A percentile compares a stretch with the other conserved stretches of the same genome.
These are phyloP conservation scores for Diglossa cyanea DNA, from an alignment of 2,797 vertebrate genomes.

Conservation along the genomic window DNA sequence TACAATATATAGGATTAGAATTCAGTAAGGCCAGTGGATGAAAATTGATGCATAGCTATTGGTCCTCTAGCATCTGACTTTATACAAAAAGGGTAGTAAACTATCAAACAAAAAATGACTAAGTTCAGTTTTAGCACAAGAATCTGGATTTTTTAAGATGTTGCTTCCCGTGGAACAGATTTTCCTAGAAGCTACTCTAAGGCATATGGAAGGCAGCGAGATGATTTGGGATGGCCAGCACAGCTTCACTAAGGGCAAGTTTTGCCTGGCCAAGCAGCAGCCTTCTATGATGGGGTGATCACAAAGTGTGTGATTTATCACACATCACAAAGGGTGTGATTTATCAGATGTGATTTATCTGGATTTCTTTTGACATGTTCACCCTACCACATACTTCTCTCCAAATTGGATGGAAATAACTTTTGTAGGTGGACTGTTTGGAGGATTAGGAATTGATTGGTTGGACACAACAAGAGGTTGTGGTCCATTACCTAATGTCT, in stretches of 20 bases:
- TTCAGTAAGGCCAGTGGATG: not conserved
- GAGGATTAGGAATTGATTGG: not conserved
- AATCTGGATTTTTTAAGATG: not conserved
- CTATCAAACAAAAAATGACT: not conserved
- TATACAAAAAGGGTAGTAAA: not conserved
- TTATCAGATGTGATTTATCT: not conserved
- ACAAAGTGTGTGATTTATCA: not conserved
- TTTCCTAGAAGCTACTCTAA: not conserved
- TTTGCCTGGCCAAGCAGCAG: not conserved
- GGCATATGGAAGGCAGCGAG: not conserved
- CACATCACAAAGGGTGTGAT: not conserved
- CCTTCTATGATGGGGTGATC: not conserved
- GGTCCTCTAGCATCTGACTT: not conserved
- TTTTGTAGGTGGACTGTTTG: not conserved
- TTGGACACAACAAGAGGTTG: not conserved
- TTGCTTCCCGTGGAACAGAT: not conserved
- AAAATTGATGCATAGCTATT: not conserved
- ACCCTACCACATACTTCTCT: not conserved
- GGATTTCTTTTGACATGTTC: not conserved
- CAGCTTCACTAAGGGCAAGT: not conserved
- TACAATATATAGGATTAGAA: not conserved
- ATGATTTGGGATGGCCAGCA: not conserved
- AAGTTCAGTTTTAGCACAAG: not conserved
- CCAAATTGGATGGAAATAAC: not conserved
- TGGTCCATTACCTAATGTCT: not conserved